Conservation (phyloP, 2,113 vertebrate genomes). For the Dendropsophus ebraccatus region DNA sequence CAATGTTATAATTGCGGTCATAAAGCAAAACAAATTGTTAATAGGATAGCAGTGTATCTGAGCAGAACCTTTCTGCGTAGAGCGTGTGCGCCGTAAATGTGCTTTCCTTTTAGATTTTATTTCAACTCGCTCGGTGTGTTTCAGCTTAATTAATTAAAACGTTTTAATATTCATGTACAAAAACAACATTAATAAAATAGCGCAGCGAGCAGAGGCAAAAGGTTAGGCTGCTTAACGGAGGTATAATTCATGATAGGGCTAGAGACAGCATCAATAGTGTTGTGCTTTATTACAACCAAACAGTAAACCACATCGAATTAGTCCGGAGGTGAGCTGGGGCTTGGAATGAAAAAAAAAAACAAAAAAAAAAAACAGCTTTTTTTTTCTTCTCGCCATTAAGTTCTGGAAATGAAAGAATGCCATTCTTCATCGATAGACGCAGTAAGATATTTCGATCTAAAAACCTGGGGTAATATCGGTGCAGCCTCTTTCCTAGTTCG, state of each 20-base stretch:
- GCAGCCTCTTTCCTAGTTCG: slow-evolving; percentile 32
- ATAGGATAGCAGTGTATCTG: not conserved
- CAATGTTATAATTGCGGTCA: not conserved
- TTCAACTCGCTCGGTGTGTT: not conserved
- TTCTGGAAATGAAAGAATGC: not conserved
- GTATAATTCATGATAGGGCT: slow-evolving; percentile 68
- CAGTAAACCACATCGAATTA: slow-evolving; percentile 65
- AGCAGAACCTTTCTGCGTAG: not conserved
- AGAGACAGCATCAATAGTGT: slow-evolving; percentile 61
- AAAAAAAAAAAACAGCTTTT: slow-evolving; percentile 13
- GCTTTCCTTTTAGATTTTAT: slow-evolving; percentile 10
- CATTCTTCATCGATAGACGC: slow-evolving; percentile 24
- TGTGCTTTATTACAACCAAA: slow-evolving; percentile 65
- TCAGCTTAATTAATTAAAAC: slow-evolving; percentile 59
- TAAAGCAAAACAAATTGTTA: not conserved
- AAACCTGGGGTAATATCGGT: slow-evolving; percentile 39
- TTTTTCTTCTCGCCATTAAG: not conserved
- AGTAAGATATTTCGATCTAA: slow-evolving; percentile 26
- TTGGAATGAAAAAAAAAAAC: too few relatives aligned
- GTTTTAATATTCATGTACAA: slow-evolving; percentile 65
- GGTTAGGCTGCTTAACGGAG: slow-evolving; percentile 62
- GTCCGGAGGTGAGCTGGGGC: slow-evolving; percentile 60
- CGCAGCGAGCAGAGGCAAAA: slow-evolving; percentile 58
- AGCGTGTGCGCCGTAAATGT: not conserved
- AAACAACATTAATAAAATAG: slow-evolving; percentile 70